A percentile compares a stretch with the other conserved stretches of the same genome.
Conservation (phyloP, 92 coral and sea anemone genomes). For the Epizoanthus stellaris region DNA sequence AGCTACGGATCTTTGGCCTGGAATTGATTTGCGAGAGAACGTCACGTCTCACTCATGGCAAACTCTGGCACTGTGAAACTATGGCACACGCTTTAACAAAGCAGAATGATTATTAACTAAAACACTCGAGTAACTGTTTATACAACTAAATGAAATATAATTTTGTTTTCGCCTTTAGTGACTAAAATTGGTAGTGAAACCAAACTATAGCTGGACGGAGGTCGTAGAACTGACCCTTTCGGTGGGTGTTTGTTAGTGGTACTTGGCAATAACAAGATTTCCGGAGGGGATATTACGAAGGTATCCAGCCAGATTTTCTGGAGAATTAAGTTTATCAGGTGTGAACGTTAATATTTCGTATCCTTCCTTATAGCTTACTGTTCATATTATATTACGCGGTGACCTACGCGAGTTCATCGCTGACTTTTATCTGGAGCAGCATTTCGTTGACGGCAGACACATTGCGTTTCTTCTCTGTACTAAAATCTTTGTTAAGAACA, state of each 20-base stretch:
- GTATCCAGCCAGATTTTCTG: neutral
- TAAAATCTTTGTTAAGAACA: too few species aligned
- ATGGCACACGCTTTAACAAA: too few species aligned
- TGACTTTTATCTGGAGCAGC: neutral
- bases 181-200: neutral
- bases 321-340: conserved; percentile 16
- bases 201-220: neutral
- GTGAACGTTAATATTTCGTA: neutral
- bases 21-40: neutral
- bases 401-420: neutral
- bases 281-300: neutral
- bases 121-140: conserved; percentile 8
- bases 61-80: too few species aligned
- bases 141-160: conserved; percentile 17
- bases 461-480: neutral
- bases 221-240: neutral
- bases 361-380: conserved; percentile 23
- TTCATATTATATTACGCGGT: neutral
- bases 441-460: neutral
- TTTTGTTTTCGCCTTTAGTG: neutral
- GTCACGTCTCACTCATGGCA: too few species aligned
- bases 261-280: neutral
- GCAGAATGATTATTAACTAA: neutral
- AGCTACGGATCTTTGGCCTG: neutral
- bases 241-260: neutral